Conservation (phyloP, 2,888 invertebrate genomes). For the Caenorhabditis sulstoni region DNA sequence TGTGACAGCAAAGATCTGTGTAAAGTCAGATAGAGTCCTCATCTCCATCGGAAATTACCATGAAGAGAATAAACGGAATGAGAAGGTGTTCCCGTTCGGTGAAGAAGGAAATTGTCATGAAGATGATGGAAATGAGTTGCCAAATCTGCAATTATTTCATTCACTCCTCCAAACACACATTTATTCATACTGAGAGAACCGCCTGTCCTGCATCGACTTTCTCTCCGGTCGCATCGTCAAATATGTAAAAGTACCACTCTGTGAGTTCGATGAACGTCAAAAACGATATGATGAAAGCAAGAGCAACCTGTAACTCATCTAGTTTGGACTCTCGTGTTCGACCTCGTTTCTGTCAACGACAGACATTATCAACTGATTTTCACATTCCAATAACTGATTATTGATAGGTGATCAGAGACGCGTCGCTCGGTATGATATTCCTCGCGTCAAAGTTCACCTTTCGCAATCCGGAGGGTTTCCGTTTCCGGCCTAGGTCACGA, state of each 20-base stretch:
- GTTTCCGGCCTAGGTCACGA: neutral
- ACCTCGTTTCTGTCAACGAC: conserved; percentile 25
- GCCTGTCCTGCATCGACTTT: conserved; percentile 30
- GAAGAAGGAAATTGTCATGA: conserved; percentile 52
- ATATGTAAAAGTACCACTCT: conserved; percentile 59
- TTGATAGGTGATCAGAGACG: neutral
- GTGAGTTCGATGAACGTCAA: conserved; percentile 45
- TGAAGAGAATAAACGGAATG: conserved; percentile 60
- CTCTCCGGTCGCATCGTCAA: conserved; percentile 44
- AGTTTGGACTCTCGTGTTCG: conserved; percentile 4
- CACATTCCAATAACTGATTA: neutral
- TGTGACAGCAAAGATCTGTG: conserved; percentile 57
- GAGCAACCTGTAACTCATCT: conserved; percentile 52
- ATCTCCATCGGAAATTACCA: conserved; percentile 20
- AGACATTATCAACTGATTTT: conserved; percentile 24
- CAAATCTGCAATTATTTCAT: conserved; percentile 39
- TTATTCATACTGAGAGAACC: conserved; percentile 27
- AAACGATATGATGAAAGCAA: conserved; percentile 52
- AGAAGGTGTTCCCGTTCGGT: conserved; percentile 46
- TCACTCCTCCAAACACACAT: neutral
- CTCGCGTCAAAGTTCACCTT: conserved; percentile 4
- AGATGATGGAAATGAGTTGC: conserved; percentile 52
- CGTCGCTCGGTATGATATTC: conserved; percentile 1
- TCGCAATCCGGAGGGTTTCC: neutral
- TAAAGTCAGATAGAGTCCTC: neutral